Base-by-base conservation (phyloP, 2,888 invertebrate species). In the Limnephilus lunatus region DNA sequence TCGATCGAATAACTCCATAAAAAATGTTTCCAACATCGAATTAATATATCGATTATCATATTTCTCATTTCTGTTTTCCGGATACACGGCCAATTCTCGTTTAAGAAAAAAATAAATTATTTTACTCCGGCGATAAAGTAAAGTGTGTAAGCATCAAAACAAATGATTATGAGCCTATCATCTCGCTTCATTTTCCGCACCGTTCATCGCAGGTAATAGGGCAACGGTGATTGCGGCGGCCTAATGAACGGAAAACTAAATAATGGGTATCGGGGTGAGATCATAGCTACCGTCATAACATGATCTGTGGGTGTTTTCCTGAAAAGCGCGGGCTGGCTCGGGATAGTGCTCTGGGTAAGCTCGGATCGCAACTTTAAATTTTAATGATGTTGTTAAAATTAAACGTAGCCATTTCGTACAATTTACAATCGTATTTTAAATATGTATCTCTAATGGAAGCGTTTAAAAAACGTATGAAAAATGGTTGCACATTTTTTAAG, bases 161-260 rank as follows among this genome's bases (percentile, higher is more conserved):
- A 15, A 83, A 83, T 25, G 83, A 39, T 83, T 83, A 83, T 35
- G 32, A 25, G 83, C 83, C 83, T 1, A 83, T 83, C 83, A 83
- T 83, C 83, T 83, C 35, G 31, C 83, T 31, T 32, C 83, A 83
- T 83, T 83, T 83, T 83, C 83, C 83, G 83, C 83, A 39, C 83
- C 32, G 83, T 83, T 35, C 68, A 53, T 83, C 83, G 35, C 83
- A 83, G 83, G 83, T 83, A 83, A 83, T 83, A 39, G 83, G 32
- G 35, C 31, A 19, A 83, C 68, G 68, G n/a, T 25, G 68, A n/a
- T 68, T 68, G 68, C 25, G 68, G 68, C 25, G 25, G 68, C 68
- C 25, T 68, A 68, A 68, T 68, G 68, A 68, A 68, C n/a, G 68
- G 68, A 68, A 68, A 68, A 68, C 68, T 68, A 68, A 68, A 68